Evolutionary conservation across 2,888 invertebrate genomes (phyloP).

Genomic region (Morpho deidamia): DNA sequence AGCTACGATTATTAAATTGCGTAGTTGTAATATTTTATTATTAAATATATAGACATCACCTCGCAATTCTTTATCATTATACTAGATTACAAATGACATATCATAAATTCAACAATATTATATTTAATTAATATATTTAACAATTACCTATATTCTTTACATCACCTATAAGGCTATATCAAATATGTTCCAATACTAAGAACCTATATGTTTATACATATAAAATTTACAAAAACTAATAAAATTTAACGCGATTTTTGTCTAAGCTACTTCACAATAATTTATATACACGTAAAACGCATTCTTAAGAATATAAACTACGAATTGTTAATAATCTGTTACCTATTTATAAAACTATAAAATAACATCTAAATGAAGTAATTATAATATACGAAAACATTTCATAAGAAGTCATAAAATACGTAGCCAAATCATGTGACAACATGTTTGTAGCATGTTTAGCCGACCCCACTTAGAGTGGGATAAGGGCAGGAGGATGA

Average conservation of each 20-base stretch:
- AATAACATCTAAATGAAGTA: too few species aligned
- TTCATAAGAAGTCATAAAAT: too few species aligned
- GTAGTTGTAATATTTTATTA: not conserved
- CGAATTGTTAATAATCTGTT: too few species aligned
- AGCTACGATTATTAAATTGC: too few species aligned
- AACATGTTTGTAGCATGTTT: too few species aligned
- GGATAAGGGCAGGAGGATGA: too few species aligned
- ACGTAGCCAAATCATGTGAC: too few species aligned
- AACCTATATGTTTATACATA: slow-evolving; percentile 9
- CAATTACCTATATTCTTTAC: slow-evolving; percentile 51
- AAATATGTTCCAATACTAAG: slow-evolving; percentile 3
- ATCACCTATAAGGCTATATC: slow-evolving; percentile 23
- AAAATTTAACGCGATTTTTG: slow-evolving; percentile 3
- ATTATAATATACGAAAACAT: too few species aligned
- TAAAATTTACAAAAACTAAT: slow-evolving; percentile 16
- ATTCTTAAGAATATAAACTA: not conserved
- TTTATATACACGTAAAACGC: slow-evolving; percentile 13
- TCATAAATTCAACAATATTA: slow-evolving; percentile 69
- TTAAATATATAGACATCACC: slow-evolving; percentile 1
- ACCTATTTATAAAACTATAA: too few species aligned
- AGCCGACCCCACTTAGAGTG: too few species aligned
- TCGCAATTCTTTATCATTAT: slow-evolving; percentile 25
- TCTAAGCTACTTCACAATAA: slow-evolving; percentile 9
- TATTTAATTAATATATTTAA: slow-evolving; percentile 41
- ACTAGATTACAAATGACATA: slow-evolving; percentile 53